Percentiles rank a stretch among this genome's conserved stretches.
Conservation (phyloP, 1,140 invertebrate genomes). For the Apis dorsata region DNA sequence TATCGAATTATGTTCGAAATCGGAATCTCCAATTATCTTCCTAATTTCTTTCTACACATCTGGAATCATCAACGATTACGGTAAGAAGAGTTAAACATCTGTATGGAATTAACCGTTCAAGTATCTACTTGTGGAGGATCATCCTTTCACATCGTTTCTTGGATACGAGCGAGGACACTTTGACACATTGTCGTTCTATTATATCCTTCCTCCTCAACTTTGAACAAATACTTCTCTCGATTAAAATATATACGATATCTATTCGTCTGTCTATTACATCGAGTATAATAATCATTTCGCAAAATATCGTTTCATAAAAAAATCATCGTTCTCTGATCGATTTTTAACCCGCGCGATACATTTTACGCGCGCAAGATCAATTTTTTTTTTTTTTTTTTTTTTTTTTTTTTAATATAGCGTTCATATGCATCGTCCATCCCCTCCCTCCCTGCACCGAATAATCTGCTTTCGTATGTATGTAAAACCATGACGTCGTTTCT, state of each 20-base stretch:
- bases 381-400: background rate
- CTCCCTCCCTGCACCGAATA: background rate
- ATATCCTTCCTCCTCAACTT: background rate
- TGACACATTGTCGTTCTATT: background rate
- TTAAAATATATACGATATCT: background rate
- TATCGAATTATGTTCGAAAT: background rate
- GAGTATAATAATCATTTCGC: background rate
- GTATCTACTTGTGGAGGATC: background rate
- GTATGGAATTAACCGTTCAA: slow-evolving; percentile 21
- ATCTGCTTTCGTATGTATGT: slow-evolving; percentile 32
- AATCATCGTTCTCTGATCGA: background rate
- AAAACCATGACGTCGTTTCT: slow-evolving; percentile 41
- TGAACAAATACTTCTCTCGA: background rate
- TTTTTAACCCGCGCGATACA: background rate
- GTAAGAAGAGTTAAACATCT: slow-evolving; percentile 18
- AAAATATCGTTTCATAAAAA: background rate
- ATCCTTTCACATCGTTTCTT: background rate
- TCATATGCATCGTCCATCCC: slow-evolving; percentile 5
- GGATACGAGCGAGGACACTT: background rate
- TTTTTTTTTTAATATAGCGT: slow-evolving; percentile 15
- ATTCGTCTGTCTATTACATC: background rate
- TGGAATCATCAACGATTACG: background rate
- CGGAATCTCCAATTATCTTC: slow-evolving; percentile 29
- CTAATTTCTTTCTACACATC: background rate
- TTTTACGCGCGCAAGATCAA: slow-evolving; percentile 6